Conservation (phyloP, 2,888 invertebrate genomes). For the Lysandra bellargus region DNA sequence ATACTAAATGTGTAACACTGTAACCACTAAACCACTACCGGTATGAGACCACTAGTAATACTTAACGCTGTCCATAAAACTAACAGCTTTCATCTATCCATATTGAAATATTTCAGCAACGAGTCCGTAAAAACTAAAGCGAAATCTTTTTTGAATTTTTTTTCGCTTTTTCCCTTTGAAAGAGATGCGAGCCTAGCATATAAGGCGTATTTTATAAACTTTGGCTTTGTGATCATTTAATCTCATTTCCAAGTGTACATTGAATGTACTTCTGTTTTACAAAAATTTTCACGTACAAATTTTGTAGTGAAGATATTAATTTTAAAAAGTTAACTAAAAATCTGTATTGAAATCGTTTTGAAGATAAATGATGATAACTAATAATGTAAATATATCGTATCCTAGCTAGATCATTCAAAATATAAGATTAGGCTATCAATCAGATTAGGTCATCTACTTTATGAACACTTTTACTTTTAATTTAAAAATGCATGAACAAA, state of each 20-base stretch:
- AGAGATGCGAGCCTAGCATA: neutral
- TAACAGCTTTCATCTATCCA: neutral
- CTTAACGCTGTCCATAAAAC: neutral
- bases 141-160: neutral
- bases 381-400: too few relatives aligned
- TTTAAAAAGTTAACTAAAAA: neutral
- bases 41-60: neutral
- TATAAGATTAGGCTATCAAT: too few relatives aligned
- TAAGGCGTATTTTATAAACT: conserved; percentile 9
- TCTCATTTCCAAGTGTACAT: conserved; percentile 13
- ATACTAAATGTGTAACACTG: neutral
- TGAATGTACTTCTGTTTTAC: neutral
- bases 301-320: neutral
- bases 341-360: too few relatives aligned
- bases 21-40: neutral
- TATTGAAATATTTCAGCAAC: neutral
- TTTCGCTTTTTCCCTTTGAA: neutral
- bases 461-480: too few relatives aligned
- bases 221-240: conserved; percentile 15
- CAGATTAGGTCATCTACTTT: too few relatives aligned
- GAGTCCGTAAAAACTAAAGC: neutral
- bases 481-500: too few relatives aligned
- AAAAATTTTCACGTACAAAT: neutral
- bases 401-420: too few relatives aligned
- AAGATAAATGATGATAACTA: too few relatives aligned